These are phyloP conservation scores for Chloroceryle inda DNA, from an alignment of 2,797 vertebrate species.

Conservation along the genomic window DNA sequence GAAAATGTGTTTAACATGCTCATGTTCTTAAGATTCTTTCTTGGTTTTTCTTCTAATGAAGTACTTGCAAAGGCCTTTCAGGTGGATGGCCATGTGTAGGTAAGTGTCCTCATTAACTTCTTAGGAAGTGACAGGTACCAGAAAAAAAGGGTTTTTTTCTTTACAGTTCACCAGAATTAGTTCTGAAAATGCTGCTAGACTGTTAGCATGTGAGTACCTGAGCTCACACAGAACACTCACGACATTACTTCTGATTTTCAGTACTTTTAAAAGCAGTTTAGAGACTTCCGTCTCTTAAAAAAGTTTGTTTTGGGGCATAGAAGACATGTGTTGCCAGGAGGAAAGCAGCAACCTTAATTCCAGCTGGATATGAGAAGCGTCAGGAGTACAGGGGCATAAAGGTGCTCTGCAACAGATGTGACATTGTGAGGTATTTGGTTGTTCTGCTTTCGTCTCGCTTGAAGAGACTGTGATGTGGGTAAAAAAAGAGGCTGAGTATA, in stretches of 20 bases:
- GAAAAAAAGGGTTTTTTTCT: neutral
- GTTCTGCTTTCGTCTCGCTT: neutral
- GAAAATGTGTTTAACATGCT: neutral
- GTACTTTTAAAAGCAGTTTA: neutral
- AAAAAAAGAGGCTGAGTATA: neutral
- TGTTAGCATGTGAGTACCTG: neutral
- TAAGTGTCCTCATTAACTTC: neutral
- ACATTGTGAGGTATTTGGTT: neutral
- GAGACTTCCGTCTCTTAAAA: neutral
- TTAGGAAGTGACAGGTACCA: neutral
- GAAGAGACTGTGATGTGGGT: neutral
- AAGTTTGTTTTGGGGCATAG: neutral
- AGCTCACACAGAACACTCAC: neutral
- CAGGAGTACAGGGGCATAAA: neutral
- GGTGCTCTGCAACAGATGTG: neutral
- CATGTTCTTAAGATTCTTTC: rapidly evolving
- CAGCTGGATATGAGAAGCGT: neutral
- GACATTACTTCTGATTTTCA: neutral
- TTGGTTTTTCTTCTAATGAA: neutral
- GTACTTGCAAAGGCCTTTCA: neutral
- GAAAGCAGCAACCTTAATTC: neutral
- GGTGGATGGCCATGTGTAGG: neutral
- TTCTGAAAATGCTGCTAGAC: neutral
- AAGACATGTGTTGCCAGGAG: neutral
- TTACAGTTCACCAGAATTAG: neutral